These are phyloP conservation scores for Holothuria leucospilota DNA, from an alignment of 53 echinoderm and acorn worm genomes.

Conservation along the genomic window DNA sequence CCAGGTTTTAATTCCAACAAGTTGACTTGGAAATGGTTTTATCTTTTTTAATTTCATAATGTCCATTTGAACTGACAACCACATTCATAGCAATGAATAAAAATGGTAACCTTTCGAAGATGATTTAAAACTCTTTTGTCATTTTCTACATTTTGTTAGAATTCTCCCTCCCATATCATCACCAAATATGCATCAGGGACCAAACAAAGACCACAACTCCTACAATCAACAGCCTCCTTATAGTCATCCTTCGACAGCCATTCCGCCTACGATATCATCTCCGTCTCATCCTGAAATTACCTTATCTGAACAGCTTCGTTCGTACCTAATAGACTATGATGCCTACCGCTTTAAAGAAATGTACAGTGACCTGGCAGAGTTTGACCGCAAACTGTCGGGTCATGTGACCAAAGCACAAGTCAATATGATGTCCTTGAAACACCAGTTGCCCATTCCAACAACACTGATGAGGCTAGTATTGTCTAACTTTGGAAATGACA, in stretches of 20 bases:
- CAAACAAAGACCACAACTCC: background rate
- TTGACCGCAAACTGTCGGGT: slow-evolving; percentile 81
- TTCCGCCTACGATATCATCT: slow-evolving; percentile 14
- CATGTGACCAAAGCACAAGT: slow-evolving; percentile 84
- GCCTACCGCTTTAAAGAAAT: slow-evolving; percentile 86
- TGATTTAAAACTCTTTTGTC: background rate
- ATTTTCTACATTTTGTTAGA: background rate
- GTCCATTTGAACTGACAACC: too few relatives aligned
- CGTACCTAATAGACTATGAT: slow-evolving; percentile 75
- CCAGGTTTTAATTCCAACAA: too few relatives aligned
- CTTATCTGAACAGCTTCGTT: slow-evolving; percentile 68
- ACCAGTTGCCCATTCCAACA: slow-evolving; percentile 78
- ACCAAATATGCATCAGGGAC: background rate
- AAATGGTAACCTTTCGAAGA: too few relatives aligned
- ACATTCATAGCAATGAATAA: too few relatives aligned
- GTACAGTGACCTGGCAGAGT: slow-evolving; percentile 93
- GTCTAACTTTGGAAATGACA: slow-evolving; percentile 86
- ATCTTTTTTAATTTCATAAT: too few relatives aligned
- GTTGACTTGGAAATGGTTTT: too few relatives aligned
- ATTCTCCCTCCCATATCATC: slow-evolving; percentile 44
- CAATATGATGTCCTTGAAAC: slow-evolving; percentile 85
- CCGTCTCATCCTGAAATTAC: slow-evolving; percentile 54
- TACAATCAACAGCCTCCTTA: background rate
- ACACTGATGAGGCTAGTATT: slow-evolving; percentile 78
- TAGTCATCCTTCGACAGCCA: slow-evolving; percentile 13